Conservation (phyloP, 2,797 vertebrate species). For the Sylvia borin region DNA sequence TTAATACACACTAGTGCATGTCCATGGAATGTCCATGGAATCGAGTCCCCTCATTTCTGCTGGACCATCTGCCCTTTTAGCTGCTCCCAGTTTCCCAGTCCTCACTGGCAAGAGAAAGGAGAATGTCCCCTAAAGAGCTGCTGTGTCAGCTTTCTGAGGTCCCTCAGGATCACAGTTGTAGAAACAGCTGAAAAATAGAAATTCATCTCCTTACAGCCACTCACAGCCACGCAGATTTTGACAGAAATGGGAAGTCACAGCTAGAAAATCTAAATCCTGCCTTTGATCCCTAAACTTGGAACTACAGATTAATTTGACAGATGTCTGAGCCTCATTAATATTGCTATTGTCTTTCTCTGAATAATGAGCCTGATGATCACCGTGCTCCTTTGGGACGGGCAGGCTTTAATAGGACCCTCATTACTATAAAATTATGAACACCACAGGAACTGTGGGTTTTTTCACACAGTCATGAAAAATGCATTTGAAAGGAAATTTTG, state of each 20-base stretch:
- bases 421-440: not conserved
- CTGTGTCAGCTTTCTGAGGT: not conserved
- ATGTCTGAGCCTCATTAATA: conserved; percentile 46
- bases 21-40: not conserved
- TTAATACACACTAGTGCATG: not conserved
- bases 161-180: not conserved
- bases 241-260: conserved; percentile 50
- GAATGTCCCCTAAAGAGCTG: not conserved
- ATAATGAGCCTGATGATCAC: conserved; percentile 14
- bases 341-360: conserved; percentile 27
- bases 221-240: not conserved
- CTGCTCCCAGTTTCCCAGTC: not conserved
- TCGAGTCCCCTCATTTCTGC: not conserved
- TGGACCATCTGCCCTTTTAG: not conserved
- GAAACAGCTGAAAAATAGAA: not conserved
- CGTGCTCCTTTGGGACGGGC: not conserved
- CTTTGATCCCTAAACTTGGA: conserved; percentile 4
- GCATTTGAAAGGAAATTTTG: not conserved
- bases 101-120: not conserved
- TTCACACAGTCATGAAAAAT: not conserved
- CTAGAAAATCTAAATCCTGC: conserved; percentile 24
- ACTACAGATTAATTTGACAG: conserved; percentile 41
- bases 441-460: not conserved
- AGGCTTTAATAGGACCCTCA: not conserved
- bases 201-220: not conserved